Evolutionary conservation across 1,140 invertebrate genomes (phyloP).

Genomic region (Glossosoma conforme): DNA sequence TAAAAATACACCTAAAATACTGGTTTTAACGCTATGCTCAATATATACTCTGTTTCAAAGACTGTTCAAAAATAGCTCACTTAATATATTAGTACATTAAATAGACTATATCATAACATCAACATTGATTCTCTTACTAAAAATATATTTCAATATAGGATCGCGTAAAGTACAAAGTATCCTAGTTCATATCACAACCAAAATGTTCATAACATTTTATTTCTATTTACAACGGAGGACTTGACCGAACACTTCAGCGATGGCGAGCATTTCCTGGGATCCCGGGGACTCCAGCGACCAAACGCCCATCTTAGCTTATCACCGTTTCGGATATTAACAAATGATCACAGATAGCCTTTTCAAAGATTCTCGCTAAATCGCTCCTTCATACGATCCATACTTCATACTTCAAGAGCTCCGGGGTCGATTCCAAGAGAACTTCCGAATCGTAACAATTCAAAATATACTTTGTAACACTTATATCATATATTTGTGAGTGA

Average conservation of each 20-base stretch:
- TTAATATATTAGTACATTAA: neutral
- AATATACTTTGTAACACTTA: constrained; percentile 13
- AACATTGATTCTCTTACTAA: constrained; percentile 10
- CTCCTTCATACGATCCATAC: neutral
- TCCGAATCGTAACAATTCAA: neutral
- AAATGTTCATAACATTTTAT: constrained; percentile 28
- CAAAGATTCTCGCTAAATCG: neutral
- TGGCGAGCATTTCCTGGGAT: neutral
- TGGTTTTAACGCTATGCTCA: constrained; percentile 6
- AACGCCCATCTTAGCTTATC: no score
- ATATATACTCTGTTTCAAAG: neutral
- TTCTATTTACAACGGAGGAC: constrained; percentile 1
- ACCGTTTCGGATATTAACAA: constrained; percentile 8
- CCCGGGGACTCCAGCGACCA: no score
- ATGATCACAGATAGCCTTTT: constrained; percentile 17
- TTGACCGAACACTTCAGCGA: neutral
- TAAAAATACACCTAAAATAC: constrained; percentile 3
- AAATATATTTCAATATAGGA: constrained; percentile 24
- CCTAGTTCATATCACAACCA: constrained; percentile 30
- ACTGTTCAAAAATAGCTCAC: neutral
- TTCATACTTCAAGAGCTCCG: constrained; percentile 1
- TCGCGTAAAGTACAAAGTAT: constrained; percentile 16
- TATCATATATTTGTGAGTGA: neutral
- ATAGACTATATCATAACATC: constrained; percentile 10
- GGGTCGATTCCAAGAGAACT: neutral